Percentiles rank a stretch among this genome's conserved stretches.
phyloP scores from a whole-genome alignment of 2,113 vertebrate genomes.

The Ctenomys sociabilis region DNA sequence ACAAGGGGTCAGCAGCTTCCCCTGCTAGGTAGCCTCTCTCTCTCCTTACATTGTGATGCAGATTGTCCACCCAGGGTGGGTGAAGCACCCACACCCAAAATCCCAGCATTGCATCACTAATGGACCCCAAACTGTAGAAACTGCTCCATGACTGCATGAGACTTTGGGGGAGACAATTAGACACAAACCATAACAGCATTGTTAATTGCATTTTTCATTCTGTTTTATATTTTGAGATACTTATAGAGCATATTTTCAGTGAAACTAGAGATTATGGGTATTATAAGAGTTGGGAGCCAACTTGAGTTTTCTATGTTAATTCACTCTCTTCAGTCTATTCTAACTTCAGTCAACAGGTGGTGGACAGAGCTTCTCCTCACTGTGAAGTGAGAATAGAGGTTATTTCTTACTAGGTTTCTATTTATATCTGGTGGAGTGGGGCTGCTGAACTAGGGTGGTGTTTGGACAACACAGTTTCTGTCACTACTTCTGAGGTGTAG shows the following conservation, averaged over 20 bases:
- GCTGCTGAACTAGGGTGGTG: neutral
- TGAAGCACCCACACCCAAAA: too few relatives aligned
- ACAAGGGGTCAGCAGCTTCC: too few relatives aligned
- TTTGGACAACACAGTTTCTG: neutral
- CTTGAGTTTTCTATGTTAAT: neutral
- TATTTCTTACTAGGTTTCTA: neutral
- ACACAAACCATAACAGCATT: neutral
- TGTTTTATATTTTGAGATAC: neutral
- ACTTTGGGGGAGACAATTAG: too few relatives aligned
- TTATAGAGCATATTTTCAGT: neutral
- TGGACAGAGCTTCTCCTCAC: neutral
- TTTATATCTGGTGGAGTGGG: neutral
- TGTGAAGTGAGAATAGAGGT: neutral
- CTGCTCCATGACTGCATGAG: too few relatives aligned
- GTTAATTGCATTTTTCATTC: neutral
- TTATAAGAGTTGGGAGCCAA: neutral
- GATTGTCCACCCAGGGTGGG: too few relatives aligned
- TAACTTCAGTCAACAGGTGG: neutral
- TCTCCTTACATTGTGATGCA: too few relatives aligned
- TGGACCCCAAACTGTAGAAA: too few relatives aligned
- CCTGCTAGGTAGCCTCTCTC: too few relatives aligned
- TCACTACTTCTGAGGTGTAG: neutral
- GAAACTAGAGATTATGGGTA: neutral
- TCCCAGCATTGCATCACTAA: too few relatives aligned
- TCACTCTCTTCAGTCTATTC: neutral